Evolutionary conservation across 2,797 vertebrate genomes (phyloP).

Genomic region (Danio aesculapii): DNA sequence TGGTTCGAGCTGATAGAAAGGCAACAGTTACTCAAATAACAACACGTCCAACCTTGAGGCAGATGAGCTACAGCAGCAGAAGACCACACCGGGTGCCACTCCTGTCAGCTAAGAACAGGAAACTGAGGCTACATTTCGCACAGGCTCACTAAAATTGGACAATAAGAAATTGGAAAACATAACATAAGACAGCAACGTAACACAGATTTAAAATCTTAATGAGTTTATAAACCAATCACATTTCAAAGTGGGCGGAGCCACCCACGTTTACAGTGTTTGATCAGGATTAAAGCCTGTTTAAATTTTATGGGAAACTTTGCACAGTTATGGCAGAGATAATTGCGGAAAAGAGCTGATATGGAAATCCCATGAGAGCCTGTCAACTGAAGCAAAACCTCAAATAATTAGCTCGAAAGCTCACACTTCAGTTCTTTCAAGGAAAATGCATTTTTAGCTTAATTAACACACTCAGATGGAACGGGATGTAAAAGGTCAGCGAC

Average conservation of each 20-base stretch:
- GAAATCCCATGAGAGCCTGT: conserved; percentile 1
- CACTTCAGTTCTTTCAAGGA: conserved; percentile 13
- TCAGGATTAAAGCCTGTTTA: not conserved
- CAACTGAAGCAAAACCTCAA: conserved; percentile 25
- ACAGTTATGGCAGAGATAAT: not conserved
- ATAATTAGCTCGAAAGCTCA: conserved; percentile 31
- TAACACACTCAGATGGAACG: conserved; percentile 32
- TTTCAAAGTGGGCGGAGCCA: not conserved
- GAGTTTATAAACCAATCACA: not conserved
- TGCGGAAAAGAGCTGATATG: not conserved
- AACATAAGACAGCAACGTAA: too few species aligned
- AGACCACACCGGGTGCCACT: too few species aligned
- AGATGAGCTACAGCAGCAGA: too few species aligned
- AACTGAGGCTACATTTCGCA: too few species aligned
- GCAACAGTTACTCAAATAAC: too few species aligned
- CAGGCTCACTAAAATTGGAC: too few species aligned
- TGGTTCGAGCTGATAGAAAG: too few species aligned
- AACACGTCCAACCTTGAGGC: too few species aligned
- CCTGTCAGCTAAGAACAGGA: too few species aligned
- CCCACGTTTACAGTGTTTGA: not conserved
- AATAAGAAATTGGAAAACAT: too few species aligned
- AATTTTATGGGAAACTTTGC: not conserved
- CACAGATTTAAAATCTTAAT: too few species aligned
- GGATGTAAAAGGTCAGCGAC: not conserved
- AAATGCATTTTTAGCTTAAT: conserved; percentile 18